phyloP scores from a whole-genome alignment of 2,888 invertebrate species.

The Ceraclea dissimilis region DNA sequence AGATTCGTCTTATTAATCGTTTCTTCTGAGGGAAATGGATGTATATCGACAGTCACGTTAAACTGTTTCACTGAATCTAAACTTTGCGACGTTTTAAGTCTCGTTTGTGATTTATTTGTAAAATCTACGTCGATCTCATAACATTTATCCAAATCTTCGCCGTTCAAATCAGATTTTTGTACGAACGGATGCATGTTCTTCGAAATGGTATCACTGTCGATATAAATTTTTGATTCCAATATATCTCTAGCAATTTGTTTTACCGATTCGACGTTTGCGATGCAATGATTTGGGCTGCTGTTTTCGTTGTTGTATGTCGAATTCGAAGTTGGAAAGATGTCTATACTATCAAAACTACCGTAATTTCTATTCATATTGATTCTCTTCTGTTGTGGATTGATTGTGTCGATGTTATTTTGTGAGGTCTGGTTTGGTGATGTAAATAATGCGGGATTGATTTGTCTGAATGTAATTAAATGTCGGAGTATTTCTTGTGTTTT shows the following conservation, averaged over 20 bases:
- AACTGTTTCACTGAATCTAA: slow-evolving; percentile 12
- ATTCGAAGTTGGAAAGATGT: background rate
- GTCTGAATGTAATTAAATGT: slow-evolving; percentile 18
- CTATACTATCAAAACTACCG: slow-evolving; percentile 20
- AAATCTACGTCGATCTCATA: slow-evolving; percentile 17
- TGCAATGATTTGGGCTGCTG: background rate
- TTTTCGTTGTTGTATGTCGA: background rate
- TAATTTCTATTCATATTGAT: slow-evolving; percentile 15
- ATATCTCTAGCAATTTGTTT: slow-evolving; percentile 5
- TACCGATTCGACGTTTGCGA: slow-evolving; percentile 10
- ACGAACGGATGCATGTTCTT: background rate
- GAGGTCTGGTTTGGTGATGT: background rate
- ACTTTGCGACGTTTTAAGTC: slow-evolving; percentile 11
- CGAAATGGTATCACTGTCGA: background rate
- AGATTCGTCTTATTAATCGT: background rate
- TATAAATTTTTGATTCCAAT: slow-evolving; percentile 4
- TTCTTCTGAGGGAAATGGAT: slow-evolving; percentile 13
- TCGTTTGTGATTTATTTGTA: slow-evolving; percentile 13
- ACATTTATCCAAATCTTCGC: background rate
- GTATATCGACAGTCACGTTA: slow-evolving; percentile 21
- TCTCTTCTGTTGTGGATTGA: slow-evolving; percentile 4
- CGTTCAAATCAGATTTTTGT: slow-evolving; percentile 3
- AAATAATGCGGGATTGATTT: slow-evolving; percentile 8
- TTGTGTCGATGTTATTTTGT: background rate
- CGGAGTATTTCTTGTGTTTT: slow-evolving; percentile 22